Conservation (phyloP, 2,797 vertebrate species). For the Ptychadena robeensis region DNA sequence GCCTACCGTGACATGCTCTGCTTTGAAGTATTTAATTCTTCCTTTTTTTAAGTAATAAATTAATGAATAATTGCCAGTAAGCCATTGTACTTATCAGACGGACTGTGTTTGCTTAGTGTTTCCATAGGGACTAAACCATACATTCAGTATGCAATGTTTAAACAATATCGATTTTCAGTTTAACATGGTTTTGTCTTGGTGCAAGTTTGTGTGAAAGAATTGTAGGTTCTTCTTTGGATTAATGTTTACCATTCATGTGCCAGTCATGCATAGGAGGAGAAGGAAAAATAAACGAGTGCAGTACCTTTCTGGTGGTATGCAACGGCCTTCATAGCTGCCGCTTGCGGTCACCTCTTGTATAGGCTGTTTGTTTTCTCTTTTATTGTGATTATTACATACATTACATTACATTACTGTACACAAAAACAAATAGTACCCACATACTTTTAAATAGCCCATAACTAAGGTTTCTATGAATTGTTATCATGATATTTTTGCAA, state of each 20-base stretch:
- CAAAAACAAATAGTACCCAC: too few species aligned
- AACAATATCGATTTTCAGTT: conserved; percentile 55
- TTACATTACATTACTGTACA: too few species aligned
- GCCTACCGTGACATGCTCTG: background rate
- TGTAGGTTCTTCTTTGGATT: conserved; percentile 13
- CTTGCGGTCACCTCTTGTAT: too few species aligned
- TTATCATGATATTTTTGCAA: too few species aligned
- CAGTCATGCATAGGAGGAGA: too few species aligned
- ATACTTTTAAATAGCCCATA: too few species aligned
- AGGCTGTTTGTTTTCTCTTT: too few species aligned
- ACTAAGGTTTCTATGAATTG: too few species aligned
- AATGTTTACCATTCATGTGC: conserved; percentile 23
- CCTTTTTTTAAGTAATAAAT: conserved; percentile 48
- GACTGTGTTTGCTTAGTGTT: conserved; percentile 45
- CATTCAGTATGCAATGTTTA: conserved; percentile 53
- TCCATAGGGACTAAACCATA: conserved; percentile 41
- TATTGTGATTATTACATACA: too few species aligned
- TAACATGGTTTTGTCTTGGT: conserved; percentile 37
- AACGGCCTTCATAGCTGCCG: too few species aligned
- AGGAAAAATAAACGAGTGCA: background rate
- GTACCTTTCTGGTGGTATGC: background rate
- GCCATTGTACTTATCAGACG: conserved; percentile 43
- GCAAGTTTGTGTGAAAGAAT: conserved; percentile 47
- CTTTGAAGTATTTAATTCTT: conserved; percentile 44
- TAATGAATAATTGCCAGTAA: conserved; percentile 47